phyloP scores from a whole-genome alignment of 2,113 vertebrate genomes.

The Pollimyrus isidori region DNA sequence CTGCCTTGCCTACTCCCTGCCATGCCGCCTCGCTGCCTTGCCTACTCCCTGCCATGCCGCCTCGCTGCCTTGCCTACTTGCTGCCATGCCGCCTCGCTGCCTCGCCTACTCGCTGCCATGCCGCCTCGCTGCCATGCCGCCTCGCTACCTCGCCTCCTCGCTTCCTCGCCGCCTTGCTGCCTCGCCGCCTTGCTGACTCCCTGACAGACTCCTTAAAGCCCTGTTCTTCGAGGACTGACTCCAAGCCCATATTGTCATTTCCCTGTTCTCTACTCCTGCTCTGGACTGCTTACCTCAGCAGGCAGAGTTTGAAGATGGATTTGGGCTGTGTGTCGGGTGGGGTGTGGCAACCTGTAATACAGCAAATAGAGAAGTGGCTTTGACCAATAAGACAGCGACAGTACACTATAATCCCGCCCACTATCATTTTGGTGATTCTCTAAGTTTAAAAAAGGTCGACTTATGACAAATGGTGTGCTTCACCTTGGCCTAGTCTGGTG shows the following conservation, averaged over 20 bases:
- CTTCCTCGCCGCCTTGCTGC: neutral
- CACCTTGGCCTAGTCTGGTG: neutral
- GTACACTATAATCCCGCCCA: neutral
- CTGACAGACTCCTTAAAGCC: neutral
- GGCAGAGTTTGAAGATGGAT: neutral
- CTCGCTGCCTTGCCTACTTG: no score
- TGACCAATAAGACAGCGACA: neutral
- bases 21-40: neutral
- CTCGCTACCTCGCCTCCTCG: no score
- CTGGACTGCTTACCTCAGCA: neutral
- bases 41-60: neutral
- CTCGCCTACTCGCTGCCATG: no score
- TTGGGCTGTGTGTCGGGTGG: neutral
- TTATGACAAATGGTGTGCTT: neutral
- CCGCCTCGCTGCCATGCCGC: neutral
- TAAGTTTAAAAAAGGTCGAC: neutral
- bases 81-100: neutral
- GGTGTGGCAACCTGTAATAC: neutral
- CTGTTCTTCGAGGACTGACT: neutral
- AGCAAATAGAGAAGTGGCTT: neutral
- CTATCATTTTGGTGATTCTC: neutral
- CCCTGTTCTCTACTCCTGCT: neutral
- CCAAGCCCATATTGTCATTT: neutral
- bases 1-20: no score
- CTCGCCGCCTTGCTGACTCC: neutral